phyloP scores from a whole-genome alignment of 2,888 invertebrate species.

The Clanis bilineata region DNA sequence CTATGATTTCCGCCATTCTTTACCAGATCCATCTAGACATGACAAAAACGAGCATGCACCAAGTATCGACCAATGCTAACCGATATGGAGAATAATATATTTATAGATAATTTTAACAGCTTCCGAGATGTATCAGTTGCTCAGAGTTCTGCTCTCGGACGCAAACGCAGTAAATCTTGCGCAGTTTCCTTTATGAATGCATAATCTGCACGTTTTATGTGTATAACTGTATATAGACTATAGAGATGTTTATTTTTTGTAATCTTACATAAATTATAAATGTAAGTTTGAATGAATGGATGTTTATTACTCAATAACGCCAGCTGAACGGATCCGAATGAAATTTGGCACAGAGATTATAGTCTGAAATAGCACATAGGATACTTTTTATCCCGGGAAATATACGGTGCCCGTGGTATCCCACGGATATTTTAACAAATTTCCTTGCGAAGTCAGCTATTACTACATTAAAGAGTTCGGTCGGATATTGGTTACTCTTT shows the following conservation, averaged over 20 bases:
- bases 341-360: no score
- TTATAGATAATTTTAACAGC: slow-evolving; percentile 43
- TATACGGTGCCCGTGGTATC: no score
- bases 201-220: slow-evolving; percentile 12
- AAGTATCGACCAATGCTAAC: background rate
- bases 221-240: background rate
- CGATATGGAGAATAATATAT: slow-evolving; percentile 36
- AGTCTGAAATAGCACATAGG: no score
- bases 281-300: no score
- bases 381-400: no score
- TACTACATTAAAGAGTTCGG: background rate
- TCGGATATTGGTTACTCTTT: background rate
- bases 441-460: no score
- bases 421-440: no score
- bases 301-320: no score
- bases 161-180: slow-evolving; percentile 41
- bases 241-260: background rate
- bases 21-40: background rate
- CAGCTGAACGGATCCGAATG: no score
- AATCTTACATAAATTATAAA: no score
- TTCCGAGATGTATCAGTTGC: slow-evolving; percentile 48
- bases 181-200: slow-evolving; percentile 37
- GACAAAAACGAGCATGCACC: background rate
- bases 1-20: no score
- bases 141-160: slow-evolving; percentile 25